A percentile compares a stretch with the other conserved stretches of the same genome.
phyloP scores from a whole-genome alignment of 2,888 invertebrate genomes.

The Brachyptera putata region DNA sequence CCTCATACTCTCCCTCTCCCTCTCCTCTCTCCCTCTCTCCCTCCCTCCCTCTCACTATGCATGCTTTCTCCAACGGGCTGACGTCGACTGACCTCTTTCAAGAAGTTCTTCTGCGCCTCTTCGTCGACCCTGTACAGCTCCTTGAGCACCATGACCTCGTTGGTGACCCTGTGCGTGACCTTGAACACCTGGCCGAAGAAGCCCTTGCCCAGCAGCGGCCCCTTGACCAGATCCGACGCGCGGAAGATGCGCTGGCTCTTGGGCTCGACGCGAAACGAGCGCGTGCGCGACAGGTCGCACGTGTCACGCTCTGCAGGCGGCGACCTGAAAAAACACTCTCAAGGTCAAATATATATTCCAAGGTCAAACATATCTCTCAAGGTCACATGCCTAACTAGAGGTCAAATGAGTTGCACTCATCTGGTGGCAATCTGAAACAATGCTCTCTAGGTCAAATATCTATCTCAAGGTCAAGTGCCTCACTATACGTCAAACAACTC shows the following conservation, averaged over 20 bases:
- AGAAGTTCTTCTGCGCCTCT: conserved; percentile 88
- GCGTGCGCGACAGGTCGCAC: conserved; percentile 75
- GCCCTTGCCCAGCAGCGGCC: conserved; percentile 85
- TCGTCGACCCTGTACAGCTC: conserved; percentile 91
- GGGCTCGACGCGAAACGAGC: conserved; percentile 77
- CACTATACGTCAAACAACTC: too few relatives aligned
- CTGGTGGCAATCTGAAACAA: too few relatives aligned
- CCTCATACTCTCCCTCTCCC: too few relatives aligned
- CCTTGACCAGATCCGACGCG: conserved; percentile 80
- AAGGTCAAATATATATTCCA: conserved; percentile 21
- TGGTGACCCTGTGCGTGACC: conserved; percentile 85
- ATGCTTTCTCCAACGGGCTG: too few relatives aligned
- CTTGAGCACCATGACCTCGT: conserved; percentile 93
- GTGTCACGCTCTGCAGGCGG: conserved; percentile 42
- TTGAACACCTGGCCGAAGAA: conserved; percentile 92
- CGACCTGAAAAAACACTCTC: conserved; percentile 37
- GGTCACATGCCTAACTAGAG: too few relatives aligned
- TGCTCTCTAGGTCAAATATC: too few relatives aligned
- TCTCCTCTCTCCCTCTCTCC: too few relatives aligned
- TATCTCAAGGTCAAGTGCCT: too few relatives aligned
- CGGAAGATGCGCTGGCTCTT: conserved; percentile 74
- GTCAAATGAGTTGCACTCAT: too few relatives aligned
- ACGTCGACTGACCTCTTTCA: conserved; percentile 76
- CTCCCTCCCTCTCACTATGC: too few relatives aligned
- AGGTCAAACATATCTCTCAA: too few relatives aligned